Conservation (phyloP, 64 coral and sea anemone species). For the Catalaphyllia jardinei region DNA sequence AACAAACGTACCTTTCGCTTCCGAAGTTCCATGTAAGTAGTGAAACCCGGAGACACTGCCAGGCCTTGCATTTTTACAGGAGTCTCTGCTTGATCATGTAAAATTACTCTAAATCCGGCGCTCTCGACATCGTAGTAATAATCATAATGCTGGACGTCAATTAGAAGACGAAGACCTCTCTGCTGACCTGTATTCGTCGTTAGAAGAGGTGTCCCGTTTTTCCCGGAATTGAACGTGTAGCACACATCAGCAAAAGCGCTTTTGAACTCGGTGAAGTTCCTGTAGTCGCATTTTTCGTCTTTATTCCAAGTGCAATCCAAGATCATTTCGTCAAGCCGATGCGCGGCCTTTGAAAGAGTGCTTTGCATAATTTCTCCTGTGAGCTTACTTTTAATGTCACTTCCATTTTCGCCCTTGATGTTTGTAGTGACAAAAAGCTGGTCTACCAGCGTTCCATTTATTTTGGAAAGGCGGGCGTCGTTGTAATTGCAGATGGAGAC, state of each 20-base stretch:
- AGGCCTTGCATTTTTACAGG: constrained; percentile 86
- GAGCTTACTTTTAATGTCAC: constrained; percentile 22
- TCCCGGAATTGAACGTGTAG: constrained; percentile 85
- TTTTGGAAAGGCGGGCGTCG: constrained; percentile 79
- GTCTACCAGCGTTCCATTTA: constrained; percentile 79
- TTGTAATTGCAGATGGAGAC: constrained; percentile 88
- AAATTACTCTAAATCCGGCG: constrained; percentile 82
- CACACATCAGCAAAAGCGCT: constrained; percentile 74
- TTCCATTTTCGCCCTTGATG: constrained; percentile 50
- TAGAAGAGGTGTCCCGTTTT: constrained; percentile 24
- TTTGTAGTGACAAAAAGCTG: constrained; percentile 25
- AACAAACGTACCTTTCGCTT: constrained; percentile 56
- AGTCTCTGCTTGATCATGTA: constrained; percentile 86
- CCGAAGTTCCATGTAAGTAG: constrained; percentile 85
- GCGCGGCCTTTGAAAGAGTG: constrained; percentile 57
- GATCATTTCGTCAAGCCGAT: constrained; percentile 76
- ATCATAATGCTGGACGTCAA: constrained; percentile 77
- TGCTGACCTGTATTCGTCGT: constrained; percentile 58
- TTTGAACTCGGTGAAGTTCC: constrained; percentile 76
- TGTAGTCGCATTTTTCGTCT: constrained; percentile 30
- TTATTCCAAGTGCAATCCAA: constrained; percentile 69
- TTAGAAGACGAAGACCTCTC: constrained; percentile 66
- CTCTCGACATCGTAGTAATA: constrained; percentile 81
- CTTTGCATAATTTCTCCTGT: constrained; percentile 59
- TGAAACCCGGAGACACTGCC: constrained; percentile 77